These are phyloP conservation scores for Muntiacus reevesi DNA, from an alignment of 2,113 vertebrate genomes.

Conservation along the genomic window DNA sequence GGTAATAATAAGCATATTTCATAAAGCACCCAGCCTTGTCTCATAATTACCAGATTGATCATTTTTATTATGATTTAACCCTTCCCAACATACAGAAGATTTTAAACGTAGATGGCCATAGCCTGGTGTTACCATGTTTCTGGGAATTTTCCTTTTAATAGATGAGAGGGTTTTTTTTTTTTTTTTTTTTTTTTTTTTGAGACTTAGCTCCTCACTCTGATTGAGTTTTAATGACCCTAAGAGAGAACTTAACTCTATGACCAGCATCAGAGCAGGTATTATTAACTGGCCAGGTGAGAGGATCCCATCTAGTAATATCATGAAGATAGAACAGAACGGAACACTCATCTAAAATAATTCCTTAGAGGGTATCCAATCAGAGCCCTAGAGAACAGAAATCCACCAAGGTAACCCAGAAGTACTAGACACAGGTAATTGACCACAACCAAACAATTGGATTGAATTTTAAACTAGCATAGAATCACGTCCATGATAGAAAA, in stretches of 20 bases:
- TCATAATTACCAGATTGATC: neutral
- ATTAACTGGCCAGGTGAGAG: neutral
- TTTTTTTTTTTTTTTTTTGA: neutral
- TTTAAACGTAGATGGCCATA: neutral
- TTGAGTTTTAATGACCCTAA: neutral
- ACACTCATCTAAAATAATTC: neutral
- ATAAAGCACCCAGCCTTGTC: neutral
- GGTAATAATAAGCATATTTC: neutral
- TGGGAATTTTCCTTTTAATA: neutral
- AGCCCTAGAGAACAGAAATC: neutral
- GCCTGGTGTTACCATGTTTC: neutral
- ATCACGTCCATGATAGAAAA: neutral
- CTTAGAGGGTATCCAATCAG: neutral
- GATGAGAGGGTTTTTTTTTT: neutral
- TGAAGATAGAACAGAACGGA: neutral
- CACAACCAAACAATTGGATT: neutral
- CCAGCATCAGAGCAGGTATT: neutral
- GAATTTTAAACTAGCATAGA: neutral
- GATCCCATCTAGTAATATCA: neutral
- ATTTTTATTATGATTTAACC: neutral
- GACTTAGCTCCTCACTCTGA: neutral
- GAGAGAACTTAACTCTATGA: neutral
- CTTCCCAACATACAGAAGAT: neutral
- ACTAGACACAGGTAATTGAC: neutral
- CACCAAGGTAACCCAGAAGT: neutral